Conservation (phyloP, 2,888 invertebrate species). For the Phoenoteleia sp. region DNA sequence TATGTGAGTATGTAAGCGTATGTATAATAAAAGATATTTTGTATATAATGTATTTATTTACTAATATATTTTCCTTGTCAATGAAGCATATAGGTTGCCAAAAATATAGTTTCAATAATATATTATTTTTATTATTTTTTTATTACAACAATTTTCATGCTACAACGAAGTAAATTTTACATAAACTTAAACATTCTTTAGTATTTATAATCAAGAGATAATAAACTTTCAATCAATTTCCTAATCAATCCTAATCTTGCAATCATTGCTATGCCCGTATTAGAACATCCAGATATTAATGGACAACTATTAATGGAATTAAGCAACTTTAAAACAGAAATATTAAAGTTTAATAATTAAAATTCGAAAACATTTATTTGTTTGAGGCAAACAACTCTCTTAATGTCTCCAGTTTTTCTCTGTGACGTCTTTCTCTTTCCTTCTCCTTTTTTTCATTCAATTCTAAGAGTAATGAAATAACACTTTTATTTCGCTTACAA, state of each 20-base stretch:
- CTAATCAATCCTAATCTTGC: no score
- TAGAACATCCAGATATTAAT: background rate
- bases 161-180: background rate
- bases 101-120: background rate
- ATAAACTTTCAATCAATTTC: no score
- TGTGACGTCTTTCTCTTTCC: constrained; percentile 26
- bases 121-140: background rate
- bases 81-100: background rate
- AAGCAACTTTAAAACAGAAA: background rate
- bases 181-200: background rate
- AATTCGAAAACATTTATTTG: background rate
- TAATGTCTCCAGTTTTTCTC: constrained; percentile 33
- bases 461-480: background rate
- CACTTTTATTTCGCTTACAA: constrained; percentile 1
- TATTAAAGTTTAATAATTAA: background rate
- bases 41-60: background rate
- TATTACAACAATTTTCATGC: background rate
- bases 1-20: background rate
- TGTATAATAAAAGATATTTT: background rate
- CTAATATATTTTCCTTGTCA: background rate
- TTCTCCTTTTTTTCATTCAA: constrained; percentile 35
- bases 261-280: no score
- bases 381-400: constrained; percentile 21
- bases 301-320: background rate
- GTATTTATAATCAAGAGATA: background rate